These are phyloP conservation scores for Antheraea yamamai DNA, from an alignment of 2,888 invertebrate genomes.

Conservation along the genomic window DNA sequence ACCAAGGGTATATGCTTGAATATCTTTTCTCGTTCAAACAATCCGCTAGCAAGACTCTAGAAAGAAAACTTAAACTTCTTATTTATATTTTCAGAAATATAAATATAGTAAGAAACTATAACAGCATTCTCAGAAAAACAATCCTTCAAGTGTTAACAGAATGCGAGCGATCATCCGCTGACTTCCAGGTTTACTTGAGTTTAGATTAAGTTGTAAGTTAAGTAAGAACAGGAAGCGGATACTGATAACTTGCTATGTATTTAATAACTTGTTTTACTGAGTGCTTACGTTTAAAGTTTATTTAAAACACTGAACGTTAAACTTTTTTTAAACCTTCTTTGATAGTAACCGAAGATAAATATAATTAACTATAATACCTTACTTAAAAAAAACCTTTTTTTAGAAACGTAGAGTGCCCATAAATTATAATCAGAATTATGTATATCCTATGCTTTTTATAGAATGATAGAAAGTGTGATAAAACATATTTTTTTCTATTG, in stretches of 20 bases:
- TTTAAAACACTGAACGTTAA: background rate
- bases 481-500: too few relatives aligned
- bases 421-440: too few relatives aligned
- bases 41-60: too few relatives aligned
- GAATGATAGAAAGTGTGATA: too few relatives aligned
- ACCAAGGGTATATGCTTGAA: background rate
- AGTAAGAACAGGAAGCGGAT: background rate
- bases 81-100: too few relatives aligned
- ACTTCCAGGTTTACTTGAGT: background rate
- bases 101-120: background rate
- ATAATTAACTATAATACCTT: too few relatives aligned
- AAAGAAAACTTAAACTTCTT: too few relatives aligned
- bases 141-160: background rate
- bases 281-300: background rate
- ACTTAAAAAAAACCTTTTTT: too few relatives aligned
- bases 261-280: background rate
- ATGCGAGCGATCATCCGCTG: background rate
- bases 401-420: too few relatives aligned
- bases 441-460: too few relatives aligned
- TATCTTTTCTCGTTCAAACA: background rate
- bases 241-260: background rate
- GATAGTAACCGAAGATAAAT: too few relatives aligned
- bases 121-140: background rate
- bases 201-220: background rate
- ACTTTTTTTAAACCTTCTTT: too few relatives aligned